Evolutionary conservation across 1,140 invertebrate species (phyloP).

Genomic region (Drosophila tropicalis): DNA sequence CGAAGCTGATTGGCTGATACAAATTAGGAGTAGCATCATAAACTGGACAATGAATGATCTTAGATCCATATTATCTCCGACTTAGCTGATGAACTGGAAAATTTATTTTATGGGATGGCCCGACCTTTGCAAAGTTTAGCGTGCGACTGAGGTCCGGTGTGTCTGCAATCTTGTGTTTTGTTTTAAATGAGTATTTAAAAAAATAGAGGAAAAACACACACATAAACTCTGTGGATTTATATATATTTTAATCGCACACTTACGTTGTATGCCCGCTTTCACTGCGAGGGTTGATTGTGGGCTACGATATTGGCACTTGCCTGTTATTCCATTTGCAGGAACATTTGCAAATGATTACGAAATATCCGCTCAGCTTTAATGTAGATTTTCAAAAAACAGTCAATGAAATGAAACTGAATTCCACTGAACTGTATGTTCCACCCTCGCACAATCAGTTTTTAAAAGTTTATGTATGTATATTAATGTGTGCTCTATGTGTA

Average conservation of each 20-base stretch:
- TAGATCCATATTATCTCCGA: neutral
- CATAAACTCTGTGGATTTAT: neutral
- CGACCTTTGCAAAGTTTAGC: conserved; percentile 71
- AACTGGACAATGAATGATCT: conserved; percentile 18
- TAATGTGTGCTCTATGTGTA: conserved; percentile 49
- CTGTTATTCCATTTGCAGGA: too few relatives aligned
- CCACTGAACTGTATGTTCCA: neutral
- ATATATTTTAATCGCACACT: conserved; percentile 42
- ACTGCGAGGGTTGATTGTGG: conserved; percentile 16
- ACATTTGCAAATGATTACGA: too few relatives aligned
- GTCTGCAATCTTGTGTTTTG: conserved; percentile 53
- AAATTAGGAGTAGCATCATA: conserved; percentile 13
- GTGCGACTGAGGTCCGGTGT: conserved; percentile 56
- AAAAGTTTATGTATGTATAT: conserved; percentile 35
- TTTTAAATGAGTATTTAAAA: conserved; percentile 42
- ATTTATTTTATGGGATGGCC: conserved; percentile 18
- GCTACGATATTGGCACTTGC: too few relatives aligned
- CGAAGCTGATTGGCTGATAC: conserved; percentile 4
- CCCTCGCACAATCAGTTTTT: conserved; percentile 45
- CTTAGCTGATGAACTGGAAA: neutral
- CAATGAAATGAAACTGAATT: too few relatives aligned
- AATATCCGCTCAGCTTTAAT: neutral
- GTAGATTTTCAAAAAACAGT: neutral
- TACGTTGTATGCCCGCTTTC: conserved; percentile 70
- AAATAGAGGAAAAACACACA: conserved; percentile 5